These are phyloP conservation scores for Nasonia vitripennis DNA, from an alignment of 1,140 invertebrate genomes.

Conservation along the genomic window DNA sequence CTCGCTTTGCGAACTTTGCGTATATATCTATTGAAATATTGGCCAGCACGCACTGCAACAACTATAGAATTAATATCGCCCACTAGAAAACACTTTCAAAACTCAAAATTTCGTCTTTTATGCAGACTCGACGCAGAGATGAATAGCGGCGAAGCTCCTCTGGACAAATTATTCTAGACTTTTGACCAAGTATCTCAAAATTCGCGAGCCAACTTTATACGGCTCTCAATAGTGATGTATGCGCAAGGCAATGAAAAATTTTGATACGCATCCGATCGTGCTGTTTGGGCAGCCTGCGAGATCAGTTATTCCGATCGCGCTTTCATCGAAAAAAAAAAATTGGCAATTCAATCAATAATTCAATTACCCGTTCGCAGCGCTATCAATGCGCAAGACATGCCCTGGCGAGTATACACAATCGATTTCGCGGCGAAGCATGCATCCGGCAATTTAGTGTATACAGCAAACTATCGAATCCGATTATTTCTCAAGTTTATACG, in stretches of 20 bases:
- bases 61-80: no score
- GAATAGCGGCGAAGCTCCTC: not conserved
- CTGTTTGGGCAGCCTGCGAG: no score
- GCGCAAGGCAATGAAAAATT: not conserved
- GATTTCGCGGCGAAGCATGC: not conserved
- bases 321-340: not conserved
- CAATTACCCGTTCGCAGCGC: not conserved
- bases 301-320: no score
- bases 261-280: not conserved
- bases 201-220: not conserved
- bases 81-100: not conserved
- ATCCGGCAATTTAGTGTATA: not conserved
- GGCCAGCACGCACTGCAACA: no score
- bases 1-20: not conserved
- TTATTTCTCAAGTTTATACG: slow-evolving; percentile 39
- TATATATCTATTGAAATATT: not conserved
- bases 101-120: not conserved
- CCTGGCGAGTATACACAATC: not conserved
- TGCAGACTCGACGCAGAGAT: not conserved
- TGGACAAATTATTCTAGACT: not conserved
- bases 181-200: not conserved
- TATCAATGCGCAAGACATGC: not conserved
- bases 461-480: slow-evolving; percentile 30
- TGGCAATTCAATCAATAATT: not conserved
- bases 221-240: not conserved